A percentile compares a stretch with the other conserved stretches of the same genome.
Conservation (phyloP, 2,888 invertebrate genomes). For the Halictus ligatus region DNA sequence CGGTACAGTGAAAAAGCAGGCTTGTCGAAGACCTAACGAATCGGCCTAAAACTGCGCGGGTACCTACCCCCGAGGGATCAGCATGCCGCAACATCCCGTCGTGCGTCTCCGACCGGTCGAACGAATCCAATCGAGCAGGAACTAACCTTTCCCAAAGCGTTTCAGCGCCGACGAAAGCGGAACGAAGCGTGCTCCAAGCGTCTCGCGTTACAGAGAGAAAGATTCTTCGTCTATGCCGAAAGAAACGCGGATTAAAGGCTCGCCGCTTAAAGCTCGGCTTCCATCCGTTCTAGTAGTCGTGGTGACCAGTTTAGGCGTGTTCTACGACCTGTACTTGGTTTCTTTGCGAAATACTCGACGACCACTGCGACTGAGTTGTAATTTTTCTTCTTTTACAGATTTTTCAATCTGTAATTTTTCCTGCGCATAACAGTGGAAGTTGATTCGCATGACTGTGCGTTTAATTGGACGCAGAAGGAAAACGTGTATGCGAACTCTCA, state of each 20-base stretch:
- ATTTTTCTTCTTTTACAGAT: too few species aligned
- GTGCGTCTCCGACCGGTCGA: not conserved
- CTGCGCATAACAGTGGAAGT: not conserved
- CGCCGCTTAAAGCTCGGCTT: not conserved
- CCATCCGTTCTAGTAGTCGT: not conserved
- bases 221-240: not conserved
- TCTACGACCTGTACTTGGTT: not conserved
- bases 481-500: not conserved
- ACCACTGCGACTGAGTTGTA: not conserved
- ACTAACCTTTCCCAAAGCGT: conserved; percentile 21
- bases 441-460: not conserved
- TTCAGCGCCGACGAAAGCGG: conserved; percentile 32
- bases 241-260: not conserved
- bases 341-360: too few species aligned
- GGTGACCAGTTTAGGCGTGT: not conserved
- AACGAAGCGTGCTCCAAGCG: conserved; percentile 24
- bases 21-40: not conserved
- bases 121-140: not conserved
- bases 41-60: not conserved
- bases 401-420: not conserved
- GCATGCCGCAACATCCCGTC: not conserved
- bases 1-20: not conserved
- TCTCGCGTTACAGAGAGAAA: conserved; percentile 14
- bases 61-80: not conserved
- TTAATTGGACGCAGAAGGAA: not conserved